Conservation (phyloP, 2,888 invertebrate species). For the Eilema caniola region DNA sequence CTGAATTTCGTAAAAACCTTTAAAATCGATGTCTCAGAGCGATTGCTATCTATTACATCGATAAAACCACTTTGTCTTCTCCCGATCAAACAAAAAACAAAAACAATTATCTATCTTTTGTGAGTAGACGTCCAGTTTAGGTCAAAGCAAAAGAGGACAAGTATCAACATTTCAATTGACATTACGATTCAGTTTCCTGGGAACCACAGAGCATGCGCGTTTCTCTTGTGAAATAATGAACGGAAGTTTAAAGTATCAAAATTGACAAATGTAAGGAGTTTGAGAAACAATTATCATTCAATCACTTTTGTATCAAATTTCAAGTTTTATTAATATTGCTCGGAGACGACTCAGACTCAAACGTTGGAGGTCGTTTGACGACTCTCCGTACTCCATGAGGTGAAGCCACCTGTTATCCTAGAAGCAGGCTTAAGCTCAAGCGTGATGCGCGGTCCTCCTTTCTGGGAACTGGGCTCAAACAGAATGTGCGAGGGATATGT, state of each 20-base stretch:
- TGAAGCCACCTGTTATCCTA: no score
- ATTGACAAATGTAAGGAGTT: neutral
- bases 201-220: neutral
- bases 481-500: no score
- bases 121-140: neutral
- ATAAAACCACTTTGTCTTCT: conserved; percentile 7
- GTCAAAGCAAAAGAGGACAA: neutral
- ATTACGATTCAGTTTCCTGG: neutral
- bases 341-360: no score
- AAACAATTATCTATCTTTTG: neutral
- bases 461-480: no score
- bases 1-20: neutral
- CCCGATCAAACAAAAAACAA: neutral
- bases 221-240: neutral
- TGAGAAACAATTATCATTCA: neutral
- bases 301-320: no score
- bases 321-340: no score
- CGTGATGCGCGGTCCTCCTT: no score
- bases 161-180: neutral
- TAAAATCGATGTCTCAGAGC: neutral
- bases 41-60: neutral
- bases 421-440: no score
- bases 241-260: no score
- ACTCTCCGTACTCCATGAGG: no score
- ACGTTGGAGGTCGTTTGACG: no score